Conservation (phyloP, 2,797 vertebrate genomes). For the Phaenicophaeus curvirostris region DNA sequence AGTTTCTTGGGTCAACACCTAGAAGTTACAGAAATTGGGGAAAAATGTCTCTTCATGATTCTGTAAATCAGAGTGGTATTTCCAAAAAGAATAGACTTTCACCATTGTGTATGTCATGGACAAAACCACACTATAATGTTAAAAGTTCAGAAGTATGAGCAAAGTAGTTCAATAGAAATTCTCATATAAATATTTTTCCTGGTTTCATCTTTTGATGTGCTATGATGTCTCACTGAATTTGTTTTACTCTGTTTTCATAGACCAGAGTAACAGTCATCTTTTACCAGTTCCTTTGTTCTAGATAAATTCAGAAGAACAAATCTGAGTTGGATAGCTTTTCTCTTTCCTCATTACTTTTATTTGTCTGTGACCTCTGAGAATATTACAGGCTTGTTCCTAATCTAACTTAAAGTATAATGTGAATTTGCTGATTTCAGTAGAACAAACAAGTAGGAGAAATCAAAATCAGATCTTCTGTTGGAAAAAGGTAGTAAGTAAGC, state of each 20-base stretch:
- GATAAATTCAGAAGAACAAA: not conserved
- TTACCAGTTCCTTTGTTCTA: not conserved
- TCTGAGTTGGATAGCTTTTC: not conserved
- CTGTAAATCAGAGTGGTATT: not conserved
- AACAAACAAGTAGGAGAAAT: not conserved
- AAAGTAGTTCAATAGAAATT: not conserved
- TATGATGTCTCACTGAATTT: not conserved
- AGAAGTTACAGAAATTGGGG: not conserved
- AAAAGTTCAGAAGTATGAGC: not conserved
- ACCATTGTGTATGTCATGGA: not conserved
- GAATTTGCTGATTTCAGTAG: not conserved
- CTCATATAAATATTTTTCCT: not conserved
- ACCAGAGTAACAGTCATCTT: not conserved
- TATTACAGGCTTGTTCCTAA: not conserved
- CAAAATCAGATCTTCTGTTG: not conserved
- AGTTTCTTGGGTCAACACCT: slow-evolving; percentile 12
- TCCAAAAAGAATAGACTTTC: not conserved
- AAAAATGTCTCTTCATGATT: not conserved
- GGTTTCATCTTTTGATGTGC: not conserved
- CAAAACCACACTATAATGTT: not conserved
- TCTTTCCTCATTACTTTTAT: not conserved
- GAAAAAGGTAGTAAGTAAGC: not conserved
- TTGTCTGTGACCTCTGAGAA: not conserved
- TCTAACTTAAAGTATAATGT: not conserved
- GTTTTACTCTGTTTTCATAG: not conserved